Percentiles rank a stretch among this genome's conserved stretches.
phyloP scores from a whole-genome alignment of 2,888 invertebrate genomes.

The Chymomyza fuscimana region DNA sequence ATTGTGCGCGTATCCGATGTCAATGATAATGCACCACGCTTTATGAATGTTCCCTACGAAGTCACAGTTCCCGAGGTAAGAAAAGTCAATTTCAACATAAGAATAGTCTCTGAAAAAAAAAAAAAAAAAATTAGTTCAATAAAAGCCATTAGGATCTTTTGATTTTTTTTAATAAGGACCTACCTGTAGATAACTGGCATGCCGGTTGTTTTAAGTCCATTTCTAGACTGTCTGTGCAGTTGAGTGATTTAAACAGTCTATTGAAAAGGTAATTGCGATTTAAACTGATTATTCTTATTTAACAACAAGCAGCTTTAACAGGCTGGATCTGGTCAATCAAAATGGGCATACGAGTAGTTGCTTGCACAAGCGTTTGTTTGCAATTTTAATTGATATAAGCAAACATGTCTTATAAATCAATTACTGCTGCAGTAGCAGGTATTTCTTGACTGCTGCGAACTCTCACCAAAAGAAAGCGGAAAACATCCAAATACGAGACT shows the following conservation, averaged over 20 bases:
- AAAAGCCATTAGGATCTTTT: no score
- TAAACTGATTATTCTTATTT: not conserved
- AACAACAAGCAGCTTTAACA: not conserved
- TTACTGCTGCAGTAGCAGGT: not conserved
- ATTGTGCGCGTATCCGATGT: conserved; percentile 94
- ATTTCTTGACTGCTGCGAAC: not conserved
- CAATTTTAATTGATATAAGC: not conserved
- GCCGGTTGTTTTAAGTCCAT: no score
- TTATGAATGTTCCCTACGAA: conserved; percentile 91
- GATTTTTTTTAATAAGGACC: no score
- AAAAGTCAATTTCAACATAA: conserved; percentile 24
- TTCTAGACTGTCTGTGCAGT: no score
- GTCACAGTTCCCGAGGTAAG: conserved; percentile 92
- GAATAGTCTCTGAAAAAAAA: no score
- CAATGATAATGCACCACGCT: conserved; percentile 93
- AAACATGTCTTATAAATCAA: not conserved
- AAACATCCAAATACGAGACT: not conserved
- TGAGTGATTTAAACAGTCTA: not conserved
- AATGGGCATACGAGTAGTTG: not conserved
- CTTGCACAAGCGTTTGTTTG: not conserved
- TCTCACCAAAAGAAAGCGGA: not conserved
- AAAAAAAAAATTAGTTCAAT: no score
- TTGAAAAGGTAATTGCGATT: not conserved
- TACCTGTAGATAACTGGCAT: no score
- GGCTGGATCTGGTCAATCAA: not conserved